These are phyloP conservation scores for Rhinichthys klamathensis DNA, from an alignment of 2,113 vertebrate species.

Conservation along the genomic window DNA sequence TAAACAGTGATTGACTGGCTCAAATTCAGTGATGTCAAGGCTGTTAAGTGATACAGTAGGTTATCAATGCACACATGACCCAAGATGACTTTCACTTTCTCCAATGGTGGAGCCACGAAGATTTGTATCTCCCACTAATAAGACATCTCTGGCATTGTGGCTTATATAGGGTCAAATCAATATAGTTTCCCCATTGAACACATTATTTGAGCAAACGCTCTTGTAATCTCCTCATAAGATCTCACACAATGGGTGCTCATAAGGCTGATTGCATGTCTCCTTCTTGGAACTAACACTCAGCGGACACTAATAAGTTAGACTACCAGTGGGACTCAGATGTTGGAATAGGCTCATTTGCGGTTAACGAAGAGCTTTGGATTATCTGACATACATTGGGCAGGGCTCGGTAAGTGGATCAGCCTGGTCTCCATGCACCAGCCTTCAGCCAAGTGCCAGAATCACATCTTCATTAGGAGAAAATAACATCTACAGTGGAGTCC, in stretches of 20 bases:
- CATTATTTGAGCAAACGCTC: neutral
- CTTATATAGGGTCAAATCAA: neutral
- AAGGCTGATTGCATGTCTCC: constrained; percentile 35
- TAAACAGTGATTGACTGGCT: neutral
- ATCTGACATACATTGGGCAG: constrained; percentile 29
- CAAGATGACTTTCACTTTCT: neutral
- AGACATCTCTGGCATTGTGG: neutral
- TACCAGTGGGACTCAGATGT: constrained; percentile 44
- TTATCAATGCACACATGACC: neutral
- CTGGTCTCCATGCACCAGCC: constrained; percentile 30
- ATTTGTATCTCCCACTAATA: neutral
- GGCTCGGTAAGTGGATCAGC: constrained; percentile 24
- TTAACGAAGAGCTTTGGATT: constrained; percentile 31
- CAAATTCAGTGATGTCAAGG: no score
- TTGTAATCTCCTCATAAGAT: constrained; percentile 13
- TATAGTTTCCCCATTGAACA: neutral
- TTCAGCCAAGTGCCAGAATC: constrained; percentile 35
- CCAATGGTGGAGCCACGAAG: no score
- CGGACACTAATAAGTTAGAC: constrained; percentile 46
- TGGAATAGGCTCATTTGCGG: constrained; percentile 41
- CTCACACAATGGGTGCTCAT: constrained; percentile 25
- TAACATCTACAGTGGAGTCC: constrained; percentile 35
- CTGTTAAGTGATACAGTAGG: neutral
- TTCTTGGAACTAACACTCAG: constrained; percentile 32
- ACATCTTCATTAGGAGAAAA: constrained; percentile 48